These are phyloP conservation scores for Mohoua ochrocephala DNA, from an alignment of 2,113 vertebrate genomes.

Conservation along the genomic window DNA sequence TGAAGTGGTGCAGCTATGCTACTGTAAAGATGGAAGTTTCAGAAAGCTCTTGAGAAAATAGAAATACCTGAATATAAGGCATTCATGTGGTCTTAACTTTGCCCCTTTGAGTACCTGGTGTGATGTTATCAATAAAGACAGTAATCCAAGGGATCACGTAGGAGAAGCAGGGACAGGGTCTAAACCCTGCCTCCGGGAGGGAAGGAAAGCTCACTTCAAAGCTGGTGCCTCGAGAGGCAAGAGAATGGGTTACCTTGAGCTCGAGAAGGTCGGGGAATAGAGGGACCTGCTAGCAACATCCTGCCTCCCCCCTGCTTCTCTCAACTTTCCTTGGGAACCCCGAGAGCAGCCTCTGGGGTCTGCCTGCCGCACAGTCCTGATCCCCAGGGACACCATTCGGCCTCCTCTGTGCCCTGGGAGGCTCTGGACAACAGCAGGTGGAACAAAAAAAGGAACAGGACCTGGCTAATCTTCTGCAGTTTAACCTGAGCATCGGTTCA, in stretches of 20 bases:
- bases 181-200: background rate
- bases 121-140: background rate
- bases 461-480: background rate
- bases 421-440: background rate
- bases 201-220: background rate
- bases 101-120: background rate
- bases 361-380: fast-evolving
- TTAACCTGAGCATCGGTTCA: background rate
- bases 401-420: fast-evolving
- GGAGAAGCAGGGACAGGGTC: background rate
- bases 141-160: background rate
- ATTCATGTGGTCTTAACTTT: background rate
- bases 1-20: background rate
- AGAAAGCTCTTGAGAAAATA: background rate
- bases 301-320: background rate
- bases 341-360: fast-evolving
- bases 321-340: background rate
- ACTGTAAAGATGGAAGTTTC: background rate
- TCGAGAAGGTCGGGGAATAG: background rate
- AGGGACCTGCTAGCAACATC: background rate
- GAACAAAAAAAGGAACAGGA: background rate
- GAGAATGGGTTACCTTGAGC: background rate
- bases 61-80: background rate
- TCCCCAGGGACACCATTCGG: background rate
- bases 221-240: background rate